Base-by-base conservation (phyloP, 2,888 invertebrate genomes). In the Rhagonycha fulva region DNA sequence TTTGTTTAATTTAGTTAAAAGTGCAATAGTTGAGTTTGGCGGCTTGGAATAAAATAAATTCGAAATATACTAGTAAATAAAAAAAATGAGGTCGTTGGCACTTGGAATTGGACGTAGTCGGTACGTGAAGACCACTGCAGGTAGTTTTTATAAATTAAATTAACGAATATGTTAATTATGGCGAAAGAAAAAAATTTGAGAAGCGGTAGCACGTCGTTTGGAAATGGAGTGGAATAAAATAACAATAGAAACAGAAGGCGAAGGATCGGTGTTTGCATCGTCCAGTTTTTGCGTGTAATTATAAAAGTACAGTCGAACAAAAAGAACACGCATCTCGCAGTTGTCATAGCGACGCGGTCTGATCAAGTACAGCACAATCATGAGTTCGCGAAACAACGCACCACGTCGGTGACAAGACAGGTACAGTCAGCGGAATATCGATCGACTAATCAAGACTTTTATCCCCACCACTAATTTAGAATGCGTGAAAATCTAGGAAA, bases 281-380 rank as follows among this genome's bases (percentile, higher is more conserved):
- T 84, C 87, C 86, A 87, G 85, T 87, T 87, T 87, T 87, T 86
- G 85, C 85, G 85, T 86, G 84, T 87, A 87, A 87, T 87, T 87
- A 87, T 86, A 87, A 87, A 87, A 87, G 87, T 87, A 87, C 87
- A 87, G 87, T 86, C 87, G 81, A 80, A 83, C 81, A 82, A 83
- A 87, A 87, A 87, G 85, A 85, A 81, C 84, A 83, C 83, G 85
- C 85, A 84, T 85, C 85, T 84, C 84, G 82, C 84, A 85, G 87
- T 87, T 86, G 86, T 86, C 86, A 87, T 87, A 85, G 85, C 86
- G 86, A 87, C 87, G 86, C 85, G 84, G 84, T 85, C 84, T 84
- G 85, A 86, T 85, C 85, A 82, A 82, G 86, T 86, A 85, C 85
- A 85, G 87, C 84, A 82, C 83, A 83, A 84, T 79, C 84, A 86